phyloP scores from a whole-genome alignment of 1,140 invertebrate species.

The Hypothenemus hampei region DNA sequence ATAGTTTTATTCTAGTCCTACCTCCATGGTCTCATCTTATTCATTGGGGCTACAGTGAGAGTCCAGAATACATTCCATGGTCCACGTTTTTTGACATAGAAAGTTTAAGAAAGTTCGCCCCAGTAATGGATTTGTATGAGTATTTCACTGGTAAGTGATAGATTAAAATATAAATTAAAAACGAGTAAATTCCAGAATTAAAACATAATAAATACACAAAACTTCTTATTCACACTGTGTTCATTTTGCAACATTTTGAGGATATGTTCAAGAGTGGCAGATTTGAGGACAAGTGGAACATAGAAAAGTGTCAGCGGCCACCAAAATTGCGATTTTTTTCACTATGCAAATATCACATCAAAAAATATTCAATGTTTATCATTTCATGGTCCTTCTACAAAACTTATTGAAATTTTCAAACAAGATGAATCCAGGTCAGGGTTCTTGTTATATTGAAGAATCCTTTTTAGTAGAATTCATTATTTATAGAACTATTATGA shows the following conservation, averaged over 20 bases:
- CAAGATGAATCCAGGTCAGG: constrained; percentile 27
- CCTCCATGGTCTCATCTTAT: constrained; percentile 87
- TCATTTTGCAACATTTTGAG: constrained; percentile 80
- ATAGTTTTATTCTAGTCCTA: constrained; percentile 63
- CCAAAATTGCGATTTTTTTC: constrained; percentile 45
- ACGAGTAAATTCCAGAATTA: constrained; percentile 23
- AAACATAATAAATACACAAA: constrained; percentile 36
- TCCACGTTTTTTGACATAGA: constrained; percentile 78
- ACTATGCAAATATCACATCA: constrained; percentile 58
- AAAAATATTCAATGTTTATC: constrained; percentile 69
- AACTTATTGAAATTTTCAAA: constrained; percentile 55
- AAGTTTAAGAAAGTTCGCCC: constrained; percentile 72
- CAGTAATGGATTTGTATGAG: constrained; percentile 84
- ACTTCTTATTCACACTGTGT: constrained; percentile 65
- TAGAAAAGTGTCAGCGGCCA: constrained; percentile 51
- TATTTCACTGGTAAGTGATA: constrained; percentile 59
- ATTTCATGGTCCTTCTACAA: constrained; percentile 74
- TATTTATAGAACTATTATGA: constrained; percentile 59
- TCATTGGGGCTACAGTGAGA: constrained; percentile 75
- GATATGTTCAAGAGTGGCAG: constrained; percentile 76
- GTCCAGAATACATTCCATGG: constrained; percentile 63
- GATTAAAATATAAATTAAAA: constrained; percentile 7
- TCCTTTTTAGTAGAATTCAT: not conserved
- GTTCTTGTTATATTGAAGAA: not conserved
- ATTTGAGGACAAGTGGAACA: constrained; percentile 79